Conservation (phyloP, 2,797 vertebrate genomes). For the Tarsius wallacei region DNA sequence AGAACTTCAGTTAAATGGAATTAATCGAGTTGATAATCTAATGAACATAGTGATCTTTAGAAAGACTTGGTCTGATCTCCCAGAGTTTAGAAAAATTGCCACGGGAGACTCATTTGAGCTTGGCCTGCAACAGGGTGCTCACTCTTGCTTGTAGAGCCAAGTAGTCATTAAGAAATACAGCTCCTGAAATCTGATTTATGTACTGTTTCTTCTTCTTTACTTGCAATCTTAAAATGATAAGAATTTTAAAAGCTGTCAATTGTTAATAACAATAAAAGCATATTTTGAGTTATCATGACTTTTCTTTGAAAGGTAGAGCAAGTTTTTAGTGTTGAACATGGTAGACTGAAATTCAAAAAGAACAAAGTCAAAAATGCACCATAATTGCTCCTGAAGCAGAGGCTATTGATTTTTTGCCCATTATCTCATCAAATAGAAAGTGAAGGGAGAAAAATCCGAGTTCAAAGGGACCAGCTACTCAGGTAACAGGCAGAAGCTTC, state of each 20-base stretch:
- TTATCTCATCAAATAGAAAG: constrained; percentile 76
- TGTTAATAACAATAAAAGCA: constrained; percentile 60
- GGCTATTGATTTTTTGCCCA: constrained; percentile 78
- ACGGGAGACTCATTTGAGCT: background rate
- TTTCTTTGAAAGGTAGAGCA: constrained; percentile 72
- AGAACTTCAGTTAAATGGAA: constrained; percentile 72
- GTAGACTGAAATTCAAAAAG: constrained; percentile 62
- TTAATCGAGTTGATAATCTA: constrained; percentile 63
- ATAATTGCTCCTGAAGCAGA: constrained; percentile 72
- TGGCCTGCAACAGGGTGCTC: background rate
- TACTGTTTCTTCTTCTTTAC: background rate
- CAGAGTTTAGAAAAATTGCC: background rate
- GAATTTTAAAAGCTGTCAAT: constrained; percentile 58
- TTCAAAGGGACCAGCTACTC: constrained; percentile 65
- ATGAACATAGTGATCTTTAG: constrained; percentile 50
- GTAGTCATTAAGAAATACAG: constrained; percentile 15
- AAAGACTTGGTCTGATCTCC: constrained; percentile 1
- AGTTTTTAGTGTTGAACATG: constrained; percentile 44
- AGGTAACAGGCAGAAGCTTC: constrained; percentile 69
- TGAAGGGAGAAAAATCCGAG: constrained; percentile 71
- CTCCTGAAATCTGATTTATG: constrained; percentile 43
- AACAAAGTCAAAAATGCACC: constrained; percentile 63
- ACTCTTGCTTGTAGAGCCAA: constrained; percentile 14
- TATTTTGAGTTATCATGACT: constrained; percentile 57
- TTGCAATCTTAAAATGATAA: constrained; percentile 42